Evolutionary conservation across 2,888 invertebrate species (phyloP), one percentile per base, ranked within the genome.

Genomic region (Habrosyne pyritoides): DNA sequence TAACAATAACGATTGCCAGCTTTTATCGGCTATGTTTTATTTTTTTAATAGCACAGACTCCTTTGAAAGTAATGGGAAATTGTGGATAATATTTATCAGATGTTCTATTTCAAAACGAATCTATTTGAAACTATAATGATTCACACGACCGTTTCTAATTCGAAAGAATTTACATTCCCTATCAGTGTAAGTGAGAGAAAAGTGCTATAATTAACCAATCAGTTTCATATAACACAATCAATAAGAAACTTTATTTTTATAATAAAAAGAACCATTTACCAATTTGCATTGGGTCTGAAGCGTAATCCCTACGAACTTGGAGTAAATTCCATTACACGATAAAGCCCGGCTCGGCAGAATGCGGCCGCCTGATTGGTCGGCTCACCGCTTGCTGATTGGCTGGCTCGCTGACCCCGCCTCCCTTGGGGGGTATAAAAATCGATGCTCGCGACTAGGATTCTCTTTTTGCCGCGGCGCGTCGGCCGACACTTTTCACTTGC

Each of bases 251-350:
- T 36, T 36, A 14, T 14, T 63, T 33, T 36, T 36, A 14, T 64
- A 71, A 73, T 77, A 76, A 79, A 80, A 76, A 71, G 68, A 66
- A 68, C 71, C 68, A 70, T 77, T 77, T 75, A 83, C 82, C 84
- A 84, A 89, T 87, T 85, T 86, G 82, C 83, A 80, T 81, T 73
- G 76, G 42, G 42, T 42, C 42, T 42, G 42, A 8, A 14, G 42
- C 72, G 79, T 89, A 89, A 91, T 91, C 90, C 87, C 42, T 8
- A 42, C 42, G 18, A 42, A 42, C 81, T 79, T 71, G 81, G 84
- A 81, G 82, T 81, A 89, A 91, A 91, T 91, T 91, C 91, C 91
- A 91, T 91, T 91, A 91, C 91, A 87, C 83, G 81, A 83, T 86
- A 80, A 73, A 85, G 85, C 86, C 81, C 81, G 85, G 83, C 86